These are phyloP conservation scores for Lepidurus couesii DNA, from an alignment of 1,140 invertebrate species.

Conservation along the genomic window DNA sequence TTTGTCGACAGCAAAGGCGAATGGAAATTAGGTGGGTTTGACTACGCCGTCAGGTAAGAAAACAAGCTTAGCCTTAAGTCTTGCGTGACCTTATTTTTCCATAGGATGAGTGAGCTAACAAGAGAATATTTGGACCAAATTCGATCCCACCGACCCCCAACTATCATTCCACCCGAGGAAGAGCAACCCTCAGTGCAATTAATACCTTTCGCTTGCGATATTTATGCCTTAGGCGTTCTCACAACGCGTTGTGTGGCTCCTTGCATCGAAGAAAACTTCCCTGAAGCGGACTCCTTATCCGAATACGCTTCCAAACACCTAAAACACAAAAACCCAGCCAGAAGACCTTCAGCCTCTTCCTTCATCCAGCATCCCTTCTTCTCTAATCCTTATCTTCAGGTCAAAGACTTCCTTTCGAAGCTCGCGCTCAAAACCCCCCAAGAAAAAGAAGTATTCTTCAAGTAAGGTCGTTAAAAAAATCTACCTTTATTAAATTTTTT, in stretches of 20 bases:
- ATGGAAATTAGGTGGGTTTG: constrained; percentile 76
- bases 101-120: constrained; percentile 57
- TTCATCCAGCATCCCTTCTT: constrained; percentile 67
- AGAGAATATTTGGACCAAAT: constrained; percentile 60
- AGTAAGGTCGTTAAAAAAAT: constrained; percentile 43
- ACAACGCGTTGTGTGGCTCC: constrained; percentile 63
- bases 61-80: neutral
- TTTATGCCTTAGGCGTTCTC: constrained; percentile 72
- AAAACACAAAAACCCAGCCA: constrained; percentile 53
- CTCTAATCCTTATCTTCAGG: constrained; percentile 72
- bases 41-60: constrained; percentile 59
- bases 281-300: constrained; percentile 59
- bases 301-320: constrained; percentile 59
- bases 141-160: constrained; percentile 59
- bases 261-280: constrained; percentile 57
- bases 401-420: constrained; percentile 72
- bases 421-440: constrained; percentile 66
- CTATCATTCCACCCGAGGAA: constrained; percentile 64
- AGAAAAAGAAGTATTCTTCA: constrained; percentile 72
- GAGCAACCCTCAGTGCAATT: constrained; percentile 46
- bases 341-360: constrained; percentile 56
- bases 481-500: constrained; percentile 19
- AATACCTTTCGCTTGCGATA: constrained; percentile 59
- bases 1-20: constrained; percentile 71
- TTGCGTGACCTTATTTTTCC: constrained; percentile 23